Percentiles rank a stretch among this genome's conserved stretches.
phyloP scores from a whole-genome alignment of 2,113 vertebrate genomes.

The Sigmodon hispidus region DNA sequence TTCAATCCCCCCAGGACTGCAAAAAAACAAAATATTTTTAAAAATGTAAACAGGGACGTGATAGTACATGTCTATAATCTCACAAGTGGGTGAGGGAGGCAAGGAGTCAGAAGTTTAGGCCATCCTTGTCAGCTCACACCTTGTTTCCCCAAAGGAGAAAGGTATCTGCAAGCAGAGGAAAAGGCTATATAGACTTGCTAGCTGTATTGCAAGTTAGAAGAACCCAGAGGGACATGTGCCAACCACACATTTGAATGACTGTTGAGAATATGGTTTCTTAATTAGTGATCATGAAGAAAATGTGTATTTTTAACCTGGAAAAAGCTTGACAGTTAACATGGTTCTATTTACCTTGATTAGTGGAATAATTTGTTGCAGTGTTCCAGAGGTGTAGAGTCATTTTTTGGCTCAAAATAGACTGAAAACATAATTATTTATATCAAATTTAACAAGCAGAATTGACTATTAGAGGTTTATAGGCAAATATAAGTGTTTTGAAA shows the following conservation, averaged over 20 bases:
- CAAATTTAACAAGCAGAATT: constrained; percentile 46
- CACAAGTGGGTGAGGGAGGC: background rate
- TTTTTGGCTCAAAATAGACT: constrained; percentile 35
- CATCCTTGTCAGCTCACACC: background rate
- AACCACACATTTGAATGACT: background rate
- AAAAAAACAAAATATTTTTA: background rate
- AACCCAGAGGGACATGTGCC: constrained; percentile 41
- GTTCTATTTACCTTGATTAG: constrained; percentile 69
- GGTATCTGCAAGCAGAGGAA: background rate
- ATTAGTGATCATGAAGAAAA: constrained; percentile 59
- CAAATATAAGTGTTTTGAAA: constrained; percentile 42
- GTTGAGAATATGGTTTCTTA: constrained; percentile 67
- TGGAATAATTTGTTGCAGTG: background rate
- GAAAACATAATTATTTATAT: constrained; percentile 60
- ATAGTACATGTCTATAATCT: background rate
- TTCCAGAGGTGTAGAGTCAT: constrained; percentile 28
- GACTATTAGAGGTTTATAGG: constrained; percentile 28
- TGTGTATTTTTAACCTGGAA: constrained; percentile 54
- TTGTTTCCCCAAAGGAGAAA: background rate
- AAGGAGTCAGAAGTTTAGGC: background rate
- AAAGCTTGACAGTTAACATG: constrained; percentile 43
- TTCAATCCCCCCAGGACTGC: background rate
- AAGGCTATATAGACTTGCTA: background rate
- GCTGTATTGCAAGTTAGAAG: background rate
- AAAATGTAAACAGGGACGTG: background rate